Base-by-base conservation (phyloP, 2,113 vertebrate genomes). In the Onychostoma macrolepis region DNA sequence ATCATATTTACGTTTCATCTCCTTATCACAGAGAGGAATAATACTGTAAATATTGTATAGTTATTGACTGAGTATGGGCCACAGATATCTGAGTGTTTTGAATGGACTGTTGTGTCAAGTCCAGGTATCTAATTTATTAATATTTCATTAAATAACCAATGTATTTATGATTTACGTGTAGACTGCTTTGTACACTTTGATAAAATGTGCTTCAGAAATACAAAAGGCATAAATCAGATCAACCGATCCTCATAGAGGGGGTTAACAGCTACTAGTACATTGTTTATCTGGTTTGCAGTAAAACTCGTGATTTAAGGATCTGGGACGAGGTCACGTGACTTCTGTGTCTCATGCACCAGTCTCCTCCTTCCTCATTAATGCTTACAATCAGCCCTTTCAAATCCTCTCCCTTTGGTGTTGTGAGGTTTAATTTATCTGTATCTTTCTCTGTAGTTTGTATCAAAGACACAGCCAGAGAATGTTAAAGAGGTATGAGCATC, bases 381-480 rank as follows among this genome's bases (percentile, higher is more conserved):
- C 13, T 81, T n/a, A 45, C 67, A 21, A 43, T 58, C 12, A 77
- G 19, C 36, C 38, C 11, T 81, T 67, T 77, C 4, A 33, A 53
- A 12, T 76, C 12, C 21, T 79, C 71, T 41, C 15, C 30, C 33
- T 53, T 28, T 84, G 11, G n/a, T 43, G 36, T 71, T 26, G 26
- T 85, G 26, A 72, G 76, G 28, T 30, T 33, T 53, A 3, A 69
- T 5, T 30, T n/a, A 7, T 56, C 41, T 56, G 72, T 3, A 33
- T 89, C 28, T 72, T 48, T 86, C 90, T 78, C 36, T 13, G 30
- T 89, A 98, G 97, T 97, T 97, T 94, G 95, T 96, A 86, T 96
- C 96, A 67, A 97, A 96, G 94, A 94, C 88, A 88, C 94, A 94
- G 45, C 96, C 96, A 0, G 96, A 96, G 45, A 96, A 98, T 79